Conservation (phyloP, 2,888 invertebrate species). For the Harmothoe impar region DNA sequence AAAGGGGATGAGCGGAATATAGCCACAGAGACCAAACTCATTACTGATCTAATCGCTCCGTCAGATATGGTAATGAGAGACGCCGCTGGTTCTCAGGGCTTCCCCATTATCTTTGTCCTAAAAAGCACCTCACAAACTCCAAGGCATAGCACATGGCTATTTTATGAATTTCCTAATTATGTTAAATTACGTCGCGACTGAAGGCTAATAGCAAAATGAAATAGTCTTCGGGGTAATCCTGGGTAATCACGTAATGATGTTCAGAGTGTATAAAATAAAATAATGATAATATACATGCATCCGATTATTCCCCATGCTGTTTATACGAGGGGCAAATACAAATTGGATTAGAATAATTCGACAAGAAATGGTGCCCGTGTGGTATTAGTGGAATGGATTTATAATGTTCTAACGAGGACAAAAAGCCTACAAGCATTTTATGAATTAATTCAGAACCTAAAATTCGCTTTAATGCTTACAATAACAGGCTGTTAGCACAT, state of each 20-base stretch:
- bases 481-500: too few relatives aligned
- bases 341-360: too few relatives aligned
- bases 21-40: not conserved
- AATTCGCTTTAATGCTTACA: too few relatives aligned
- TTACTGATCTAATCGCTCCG: not conserved
- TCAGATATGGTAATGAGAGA: not conserved
- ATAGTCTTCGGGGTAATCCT: not conserved
- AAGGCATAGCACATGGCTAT: not conserved
- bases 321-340: too few relatives aligned
- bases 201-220: not conserved
- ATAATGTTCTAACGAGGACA: too few relatives aligned
- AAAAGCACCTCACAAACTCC: not conserved
- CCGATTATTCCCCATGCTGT: too few relatives aligned
- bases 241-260: not conserved
- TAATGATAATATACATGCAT: not conserved
- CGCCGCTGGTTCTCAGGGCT: not conserved
- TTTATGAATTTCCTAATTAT: constrained; percentile 15
- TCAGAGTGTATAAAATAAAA: not conserved
- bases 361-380: too few relatives aligned
- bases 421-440: too few relatives aligned
- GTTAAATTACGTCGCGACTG: not conserved
- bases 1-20: not conserved
- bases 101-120: not conserved
- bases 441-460: too few relatives aligned
- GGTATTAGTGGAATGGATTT: too few relatives aligned